Evolutionary conservation across 2,113 vertebrate genomes (phyloP).

Genomic region (Grantiella picta): DNA sequence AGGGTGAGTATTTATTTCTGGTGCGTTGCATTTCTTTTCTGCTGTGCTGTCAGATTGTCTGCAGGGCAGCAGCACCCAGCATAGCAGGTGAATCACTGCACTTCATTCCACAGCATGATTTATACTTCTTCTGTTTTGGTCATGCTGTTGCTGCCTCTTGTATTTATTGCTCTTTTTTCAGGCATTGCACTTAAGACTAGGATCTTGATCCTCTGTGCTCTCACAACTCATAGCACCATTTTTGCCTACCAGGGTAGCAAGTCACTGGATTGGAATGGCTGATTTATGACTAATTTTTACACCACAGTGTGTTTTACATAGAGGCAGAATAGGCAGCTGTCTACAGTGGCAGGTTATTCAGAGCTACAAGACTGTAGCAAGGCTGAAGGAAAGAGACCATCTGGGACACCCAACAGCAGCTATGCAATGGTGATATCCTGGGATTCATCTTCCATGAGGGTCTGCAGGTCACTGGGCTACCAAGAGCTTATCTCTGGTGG

Average conservation of each 20-base stretch:
- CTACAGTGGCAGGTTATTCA: background rate
- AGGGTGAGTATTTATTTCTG: slow-evolving; percentile 57
- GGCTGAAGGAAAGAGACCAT: background rate
- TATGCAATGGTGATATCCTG: background rate
- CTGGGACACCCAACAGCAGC: background rate
- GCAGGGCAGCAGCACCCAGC: slow-evolving; percentile 22
- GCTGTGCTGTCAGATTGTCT: slow-evolving; percentile 55
- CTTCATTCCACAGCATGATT: slow-evolving; percentile 29
- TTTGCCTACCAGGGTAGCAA: background rate
- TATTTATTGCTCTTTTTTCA: slow-evolving; percentile 34
- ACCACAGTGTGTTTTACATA: background rate
- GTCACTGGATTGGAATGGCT: background rate
- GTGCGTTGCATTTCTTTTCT: slow-evolving; percentile 51
- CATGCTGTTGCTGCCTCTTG: slow-evolving; percentile 19
- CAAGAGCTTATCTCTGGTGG: background rate
- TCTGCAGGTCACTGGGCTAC: background rate
- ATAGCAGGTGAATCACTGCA: slow-evolving; percentile 48
- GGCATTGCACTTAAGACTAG: slow-evolving; percentile 8
- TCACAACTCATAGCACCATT: background rate
- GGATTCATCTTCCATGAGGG: background rate
- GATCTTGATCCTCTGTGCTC: background rate
- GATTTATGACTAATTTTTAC: background rate
- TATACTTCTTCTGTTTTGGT: slow-evolving; percentile 26
- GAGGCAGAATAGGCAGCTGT: background rate
- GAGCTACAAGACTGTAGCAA: background rate